Evolutionary conservation across 1,140 invertebrate genomes (phyloP), one percentile per base, ranked within the genome.

Genomic region (Physella acuta): DNA sequence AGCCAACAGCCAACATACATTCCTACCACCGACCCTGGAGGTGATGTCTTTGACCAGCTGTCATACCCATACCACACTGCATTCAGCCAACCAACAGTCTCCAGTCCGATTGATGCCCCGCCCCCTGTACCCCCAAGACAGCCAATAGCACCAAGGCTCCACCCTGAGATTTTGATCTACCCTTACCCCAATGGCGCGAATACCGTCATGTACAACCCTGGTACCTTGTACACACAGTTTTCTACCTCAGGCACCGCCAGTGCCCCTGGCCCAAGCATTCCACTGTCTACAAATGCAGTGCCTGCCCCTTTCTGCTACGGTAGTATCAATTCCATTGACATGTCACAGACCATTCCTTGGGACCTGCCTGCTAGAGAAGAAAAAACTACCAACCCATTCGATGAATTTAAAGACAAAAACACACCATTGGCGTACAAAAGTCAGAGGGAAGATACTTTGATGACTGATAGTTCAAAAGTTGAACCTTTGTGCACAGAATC

Each of bases 11-110:
- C 36, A 52, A 66, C 33, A 5, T 68, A 51, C n/a, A 33, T 60
- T 30, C 66, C 66, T 3, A 66, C 64, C 14, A 66, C 64, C 36
- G 64, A 66, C 33, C 64, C 51, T 30, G 53, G 31, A 34, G 51
- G 53, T 34, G 64, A 66, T 52, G 36, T 20, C 2, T 28, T 28
- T 11, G 37, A 28, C 8, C n/a, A n/a, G n/a, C 56, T 66, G 52
- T 30, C 36, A 11, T 66, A 66, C 33, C 64, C 64, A 37, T 53
- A 66, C 30, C 64, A 5, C 28, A 1, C 64, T 5, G 52, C 24
- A 51, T 33, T 34, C 39, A 44, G 39, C 39, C 39, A 44, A 44
- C 39, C 39, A 20, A n/a, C n/a, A n/a, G n/a, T n/a, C n/a, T 8
- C 39, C 39, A 11, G 39, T 20, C 39, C 39, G 20, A 8, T 44